Evolutionary conservation across 2,888 invertebrate genomes (phyloP).

Genomic region (Habroteleia sp.): DNA sequence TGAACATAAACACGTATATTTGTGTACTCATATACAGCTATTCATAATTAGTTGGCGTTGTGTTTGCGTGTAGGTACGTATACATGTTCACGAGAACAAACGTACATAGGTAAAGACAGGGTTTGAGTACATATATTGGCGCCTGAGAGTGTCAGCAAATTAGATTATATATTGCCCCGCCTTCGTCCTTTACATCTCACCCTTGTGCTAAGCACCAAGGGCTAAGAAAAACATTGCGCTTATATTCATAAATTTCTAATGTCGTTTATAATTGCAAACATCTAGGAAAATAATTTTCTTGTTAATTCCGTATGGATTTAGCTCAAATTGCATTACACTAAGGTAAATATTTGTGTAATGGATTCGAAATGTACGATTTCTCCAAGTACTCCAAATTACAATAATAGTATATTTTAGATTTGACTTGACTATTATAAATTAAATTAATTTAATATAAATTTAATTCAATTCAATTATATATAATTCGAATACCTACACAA

Average conservation of each 20-base stretch:
- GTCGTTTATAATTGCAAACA: slow-evolving; percentile 29
- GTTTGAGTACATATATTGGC: slow-evolving; percentile 67
- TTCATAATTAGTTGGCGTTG: slow-evolving; percentile 50
- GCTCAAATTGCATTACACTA: slow-evolving; percentile 14
- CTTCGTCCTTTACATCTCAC: slow-evolving; percentile 62
- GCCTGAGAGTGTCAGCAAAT: slow-evolving; percentile 72
- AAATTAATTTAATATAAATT: too few species aligned
- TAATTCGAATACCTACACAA: too few species aligned
- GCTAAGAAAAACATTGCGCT: slow-evolving; percentile 63
- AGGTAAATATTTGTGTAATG: slow-evolving; percentile 33
- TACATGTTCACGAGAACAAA: slow-evolving; percentile 32
- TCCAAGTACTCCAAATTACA: neutral
- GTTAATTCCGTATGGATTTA: slow-evolving; percentile 7
- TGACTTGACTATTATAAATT: too few species aligned
- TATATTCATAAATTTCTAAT: slow-evolving; percentile 34
- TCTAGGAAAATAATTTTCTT: slow-evolving; percentile 7
- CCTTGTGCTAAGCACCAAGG: slow-evolving; percentile 57
- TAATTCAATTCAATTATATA: too few species aligned
- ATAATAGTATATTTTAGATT: too few species aligned
- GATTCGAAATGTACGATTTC: slow-evolving; percentile 19
- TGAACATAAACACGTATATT: slow-evolving; percentile 55
- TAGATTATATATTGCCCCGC: slow-evolving; percentile 71
- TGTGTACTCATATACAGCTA: slow-evolving; percentile 46
- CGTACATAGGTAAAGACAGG: slow-evolving; percentile 59
- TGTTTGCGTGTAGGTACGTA: slow-evolving; percentile 5